Base-by-base conservation (phyloP, 2,113 vertebrate species). In the Arothron firmamentum region DNA sequence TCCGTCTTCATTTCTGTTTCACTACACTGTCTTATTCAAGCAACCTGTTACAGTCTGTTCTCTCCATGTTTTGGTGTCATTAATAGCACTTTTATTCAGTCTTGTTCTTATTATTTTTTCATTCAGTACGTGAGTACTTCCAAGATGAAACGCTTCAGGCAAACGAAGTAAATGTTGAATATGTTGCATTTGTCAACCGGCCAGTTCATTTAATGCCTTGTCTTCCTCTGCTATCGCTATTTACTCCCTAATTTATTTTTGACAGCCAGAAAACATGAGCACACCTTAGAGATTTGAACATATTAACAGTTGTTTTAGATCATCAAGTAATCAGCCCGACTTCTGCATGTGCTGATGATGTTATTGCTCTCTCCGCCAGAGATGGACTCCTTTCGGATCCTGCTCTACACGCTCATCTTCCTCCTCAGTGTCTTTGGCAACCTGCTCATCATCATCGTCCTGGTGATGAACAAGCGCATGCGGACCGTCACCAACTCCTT, bases 401-500 rank as follows among this genome's bases (percentile, higher is more conserved):
- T 94, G 38, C 93, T 98, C 25, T 98, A 98, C 55, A 66, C 58
- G 0, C 75, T 93, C 74, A 95, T 98, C 86, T 98, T 97, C 82
- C 78, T 93, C 59, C 89, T 96, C 66, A 94, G 95, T 3, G 90
- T 94, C 0, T 91, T 93, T 0, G 96, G 96, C 45, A 98, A 97
- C 31, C 75, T 90, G 3, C 90, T 98, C 59, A 94, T 98, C 70
- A 92, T 97, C 20, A 78, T 90, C 25, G 96, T 97, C 28, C 89
- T 97, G 89, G 79, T 88, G 9, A 77, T 93, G 57, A 96, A 95
- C 90, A 94, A 94, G 62, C 93, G 94, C 4, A 92, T 98, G 82
- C 91, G 95, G 17, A 98, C 96, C 0, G 92, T 98, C 87, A 98
- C 96, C 87, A 98, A 98, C 84, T 92, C 88, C 87, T 97, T 98